phyloP scores from a whole-genome alignment of 2,888 invertebrate genomes.

The Eupeodes luniger region DNA sequence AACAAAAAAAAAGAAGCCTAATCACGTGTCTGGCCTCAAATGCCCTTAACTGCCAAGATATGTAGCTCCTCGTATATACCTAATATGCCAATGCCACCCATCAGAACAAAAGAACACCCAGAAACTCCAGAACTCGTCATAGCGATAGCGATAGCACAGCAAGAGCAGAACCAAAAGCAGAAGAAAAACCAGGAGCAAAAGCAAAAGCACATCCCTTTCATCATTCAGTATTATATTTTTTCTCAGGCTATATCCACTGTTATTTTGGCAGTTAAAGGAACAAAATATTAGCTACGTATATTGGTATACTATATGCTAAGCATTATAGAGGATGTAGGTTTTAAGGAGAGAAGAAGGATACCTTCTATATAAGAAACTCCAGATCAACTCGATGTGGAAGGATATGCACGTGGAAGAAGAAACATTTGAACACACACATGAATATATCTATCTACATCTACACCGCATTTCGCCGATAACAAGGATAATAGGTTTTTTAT shows the following conservation, averaged over 20 bases:
- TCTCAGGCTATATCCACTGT: constrained; percentile 23
- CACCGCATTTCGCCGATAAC: constrained; percentile 69
- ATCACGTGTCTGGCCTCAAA: constrained; percentile 63
- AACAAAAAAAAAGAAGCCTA: constrained; percentile 61
- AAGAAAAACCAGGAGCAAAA: too few species aligned
- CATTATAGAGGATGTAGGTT: background rate
- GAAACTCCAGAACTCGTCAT: too few species aligned
- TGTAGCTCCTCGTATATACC: too few species aligned
- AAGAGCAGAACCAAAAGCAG: too few species aligned
- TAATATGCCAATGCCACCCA: background rate
- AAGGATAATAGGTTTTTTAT: constrained; percentile 76
- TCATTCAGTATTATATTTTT: constrained; percentile 23
- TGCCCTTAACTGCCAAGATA: constrained; percentile 5
- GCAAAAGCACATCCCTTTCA: constrained; percentile 24
- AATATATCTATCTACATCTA: background rate
- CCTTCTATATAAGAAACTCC: constrained; percentile 4
- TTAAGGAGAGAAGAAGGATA: background rate
- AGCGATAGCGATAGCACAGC: too few species aligned
- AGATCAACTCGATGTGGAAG: constrained; percentile 10
- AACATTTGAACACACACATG: constrained; percentile 61
- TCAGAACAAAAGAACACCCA: constrained; percentile 5
- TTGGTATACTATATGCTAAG: too few species aligned
- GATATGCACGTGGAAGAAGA: constrained; percentile 52
- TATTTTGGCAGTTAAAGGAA: constrained; percentile 1
- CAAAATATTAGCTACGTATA: constrained; percentile 1